Evolutionary conservation across 2,888 invertebrate species (phyloP), one percentile per base, ranked within the genome.

Genomic region (Baronia brevicornis): DNA sequence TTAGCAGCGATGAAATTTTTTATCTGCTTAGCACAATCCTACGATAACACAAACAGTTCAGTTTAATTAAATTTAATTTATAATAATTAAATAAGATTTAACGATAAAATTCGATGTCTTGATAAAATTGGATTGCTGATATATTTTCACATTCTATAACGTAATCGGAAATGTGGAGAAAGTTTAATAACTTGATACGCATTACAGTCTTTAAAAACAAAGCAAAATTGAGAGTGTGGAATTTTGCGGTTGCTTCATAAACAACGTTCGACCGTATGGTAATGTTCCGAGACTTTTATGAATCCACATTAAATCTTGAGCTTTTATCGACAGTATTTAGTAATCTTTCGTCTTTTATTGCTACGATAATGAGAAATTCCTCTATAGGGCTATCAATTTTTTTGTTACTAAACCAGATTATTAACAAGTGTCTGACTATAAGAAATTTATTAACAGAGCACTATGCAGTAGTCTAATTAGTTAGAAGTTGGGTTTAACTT

Each of bases 191-290:
- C 60, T 69, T 61, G 65, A 69, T 60, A 63, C 59, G 54, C 53
- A 60, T 53, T 51, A 57, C 49, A 46, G 44, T 57, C 53, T 44
- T 48, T 48, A 55, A 65, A 70, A 69, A 58, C 49, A 70, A 73
- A 77, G 70, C 64, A 74, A 69, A 78, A 73, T 61, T 53, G 68
- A 74, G 67, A 71, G 70, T 73, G 67, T 56, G 63, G 67, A 64
- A 70, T 73, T 75, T 68, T 53, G 65, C 61, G 54, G 59, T 57
- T 51, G 58, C 67, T 68, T 65, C 61, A 68, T 67, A 72, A 68
- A 69, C 46, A 60, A 54, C 50, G 41, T 52, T 54, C 53, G 51
- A 53, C 39, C 39, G 44, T 53, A 52, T 59, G 55, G 63, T 60
- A 67, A 69, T 52, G 47, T 54, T 57, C 46, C 40, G 42, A 48